Evolutionary conservation across 2,113 vertebrate genomes (phyloP).

Genomic region (Coryphaenoides rupestris): DNA sequence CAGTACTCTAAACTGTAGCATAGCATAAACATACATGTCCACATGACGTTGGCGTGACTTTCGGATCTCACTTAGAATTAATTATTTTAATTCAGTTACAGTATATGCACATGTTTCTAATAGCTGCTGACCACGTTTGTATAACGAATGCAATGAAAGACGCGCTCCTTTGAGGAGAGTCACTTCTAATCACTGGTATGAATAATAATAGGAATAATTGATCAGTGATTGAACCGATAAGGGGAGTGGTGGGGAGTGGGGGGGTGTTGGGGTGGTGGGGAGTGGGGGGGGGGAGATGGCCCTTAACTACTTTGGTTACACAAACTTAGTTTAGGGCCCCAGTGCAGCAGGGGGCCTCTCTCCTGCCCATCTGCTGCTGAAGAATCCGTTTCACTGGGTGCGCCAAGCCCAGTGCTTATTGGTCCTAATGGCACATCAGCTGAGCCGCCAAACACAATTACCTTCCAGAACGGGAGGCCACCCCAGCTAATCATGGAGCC

Average conservation of each 20-base stretch:
- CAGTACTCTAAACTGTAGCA: too few relatives aligned
- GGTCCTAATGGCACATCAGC: conserved; percentile 83
- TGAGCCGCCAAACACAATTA: conserved; percentile 83
- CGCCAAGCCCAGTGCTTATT: conserved; percentile 81
- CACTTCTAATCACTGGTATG: too few relatives aligned
- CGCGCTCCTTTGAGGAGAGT: too few relatives aligned
- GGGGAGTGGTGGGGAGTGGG: conserved; percentile 1
- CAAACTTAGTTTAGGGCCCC: conserved; percentile 78
- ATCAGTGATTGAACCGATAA: not conserved
- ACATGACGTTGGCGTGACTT: too few relatives aligned
- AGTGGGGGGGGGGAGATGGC: not conserved
- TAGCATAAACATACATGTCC: too few relatives aligned
- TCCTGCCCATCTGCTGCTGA: conserved; percentile 75
- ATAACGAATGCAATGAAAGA: too few relatives aligned
- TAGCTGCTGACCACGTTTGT: too few relatives aligned
- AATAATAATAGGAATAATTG: not conserved
- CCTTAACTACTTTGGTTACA: conserved; percentile 72
- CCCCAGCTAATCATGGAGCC: conserved; percentile 81
- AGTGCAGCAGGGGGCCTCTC: conserved; percentile 67
- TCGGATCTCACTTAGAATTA: too few relatives aligned
- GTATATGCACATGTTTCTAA: too few relatives aligned
- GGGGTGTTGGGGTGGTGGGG: not conserved
- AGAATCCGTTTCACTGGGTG: conserved; percentile 81
- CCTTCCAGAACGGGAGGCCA: conserved; percentile 82
- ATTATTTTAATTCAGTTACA: too few relatives aligned